These are phyloP conservation scores for Neotoma lepida DNA, from an alignment of 2,113 vertebrate species.

Conservation along the genomic window DNA sequence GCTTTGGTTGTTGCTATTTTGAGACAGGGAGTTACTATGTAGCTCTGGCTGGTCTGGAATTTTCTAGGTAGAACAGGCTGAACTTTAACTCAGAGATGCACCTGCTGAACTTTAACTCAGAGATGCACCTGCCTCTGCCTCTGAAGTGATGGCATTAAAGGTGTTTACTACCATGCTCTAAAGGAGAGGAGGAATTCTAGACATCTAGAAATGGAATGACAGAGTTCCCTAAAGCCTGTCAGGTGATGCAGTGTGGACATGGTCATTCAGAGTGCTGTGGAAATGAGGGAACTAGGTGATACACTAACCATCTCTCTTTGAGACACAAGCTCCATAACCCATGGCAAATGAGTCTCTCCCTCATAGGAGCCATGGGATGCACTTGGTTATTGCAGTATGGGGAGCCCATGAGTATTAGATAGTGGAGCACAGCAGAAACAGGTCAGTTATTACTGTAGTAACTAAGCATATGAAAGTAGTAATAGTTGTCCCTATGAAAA, in stretches of 20 bases:
- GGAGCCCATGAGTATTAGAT: not conserved
- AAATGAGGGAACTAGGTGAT: not conserved
- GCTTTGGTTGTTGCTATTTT: not conserved
- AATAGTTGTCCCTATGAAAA: not conserved
- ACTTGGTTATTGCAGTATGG: not conserved
- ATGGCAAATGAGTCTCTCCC: not conserved
- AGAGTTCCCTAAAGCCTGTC: not conserved
- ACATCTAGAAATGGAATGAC: not conserved
- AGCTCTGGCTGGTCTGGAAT: not conserved
- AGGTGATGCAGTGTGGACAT: not conserved
- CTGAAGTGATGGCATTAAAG: not conserved
- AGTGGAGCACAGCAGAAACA: not conserved
- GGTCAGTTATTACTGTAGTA: not conserved
- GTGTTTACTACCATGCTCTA: not conserved
- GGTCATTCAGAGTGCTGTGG: no score
- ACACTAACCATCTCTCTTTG: not conserved
- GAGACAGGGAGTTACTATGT: not conserved
- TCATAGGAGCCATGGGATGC: not conserved
- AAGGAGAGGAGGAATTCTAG: not conserved
- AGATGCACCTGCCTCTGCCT: not conserved
- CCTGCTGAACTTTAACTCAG: not conserved
- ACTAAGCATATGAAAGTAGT: not conserved
- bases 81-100: not conserved
- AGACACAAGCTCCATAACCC: not conserved
- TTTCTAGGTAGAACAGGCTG: not conserved